Evolutionary conservation across 2,797 vertebrate genomes (phyloP), one percentile per base, ranked within the genome.

Genomic region (Euphonia xanthogaster): DNA sequence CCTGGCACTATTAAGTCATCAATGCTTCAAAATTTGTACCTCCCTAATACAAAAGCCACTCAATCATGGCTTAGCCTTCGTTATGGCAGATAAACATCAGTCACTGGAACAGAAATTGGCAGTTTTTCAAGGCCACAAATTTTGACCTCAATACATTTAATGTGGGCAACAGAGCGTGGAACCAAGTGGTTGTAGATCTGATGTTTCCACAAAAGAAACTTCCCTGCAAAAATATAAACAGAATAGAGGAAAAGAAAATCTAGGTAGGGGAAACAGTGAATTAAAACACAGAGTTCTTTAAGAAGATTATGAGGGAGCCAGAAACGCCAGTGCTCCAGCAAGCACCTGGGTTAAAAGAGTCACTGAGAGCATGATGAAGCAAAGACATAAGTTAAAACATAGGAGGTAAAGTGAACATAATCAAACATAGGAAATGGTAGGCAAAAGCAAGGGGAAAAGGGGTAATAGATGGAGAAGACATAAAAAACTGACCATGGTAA

Each of bases 91-190:
- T 88, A 83, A 95, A 80, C 45, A 96, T 77, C 94, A 86, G 79
- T n/a, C 62, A 88, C 1, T 66, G 73, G 66, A 94, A 91, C 39
- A 88, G 90, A 75, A 93, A 93, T 62, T 12, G 0, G 85, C 62
- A 57, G 72, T 51, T 94, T 90, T 88, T 81, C 68, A 94, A 86
- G 82, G 91, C 65, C 79, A 95, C 72, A 93, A 90, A 90, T 72
- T 40, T 72, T 68, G 75, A 91, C 68, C 47, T 95, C 76, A 84
- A 45, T 86, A 80, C 35, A 90, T 72, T 86, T 75, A 93, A 91
- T 84, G 76, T 68, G 85, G 87, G 90, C 79, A 93, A 80, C 33
- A 78, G 75, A 88, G 76, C 1, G 0, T 83, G 91, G 76, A 79
- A 87, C 73, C 61, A 65, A 72, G 76, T 0, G 6, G 53, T 58